Conservation (phyloP, 2,888 invertebrate genomes). For the Pediacus dermestoides region DNA sequence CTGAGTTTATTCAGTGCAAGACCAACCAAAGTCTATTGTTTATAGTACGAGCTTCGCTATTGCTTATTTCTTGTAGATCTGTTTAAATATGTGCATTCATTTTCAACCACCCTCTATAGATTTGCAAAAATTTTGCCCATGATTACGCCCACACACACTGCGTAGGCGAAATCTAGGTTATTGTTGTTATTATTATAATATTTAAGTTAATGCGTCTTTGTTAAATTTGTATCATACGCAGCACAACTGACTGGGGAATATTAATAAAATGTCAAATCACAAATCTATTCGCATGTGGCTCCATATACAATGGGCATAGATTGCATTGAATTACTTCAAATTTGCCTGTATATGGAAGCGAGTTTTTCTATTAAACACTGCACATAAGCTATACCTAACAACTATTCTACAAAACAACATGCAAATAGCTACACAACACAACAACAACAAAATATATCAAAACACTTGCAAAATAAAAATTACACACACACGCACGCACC, state of each 20-base stretch:
- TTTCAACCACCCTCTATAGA: constrained; percentile 1
- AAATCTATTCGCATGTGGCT: constrained; percentile 11
- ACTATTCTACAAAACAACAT: constrained; percentile 22
- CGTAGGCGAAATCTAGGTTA: constrained; percentile 32
- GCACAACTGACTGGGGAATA: too few relatives aligned
- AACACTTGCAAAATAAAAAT: constrained; percentile 16
- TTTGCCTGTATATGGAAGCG: constrained; percentile 10
- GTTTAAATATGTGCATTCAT: too few relatives aligned
- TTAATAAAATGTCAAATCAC: too few relatives aligned
- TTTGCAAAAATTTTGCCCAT: constrained; percentile 6
- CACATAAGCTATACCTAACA: constrained; percentile 18
- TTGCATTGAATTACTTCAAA: constrained; percentile 7
- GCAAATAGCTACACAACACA: constrained; percentile 23
- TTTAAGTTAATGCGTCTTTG: too few relatives aligned
- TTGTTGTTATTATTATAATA: too few relatives aligned
- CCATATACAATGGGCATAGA: constrained; percentile 9
- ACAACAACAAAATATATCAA: constrained; percentile 15
- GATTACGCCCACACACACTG: constrained; percentile 21
- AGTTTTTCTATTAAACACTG: constrained; percentile 8
- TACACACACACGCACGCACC: constrained; percentile 24
- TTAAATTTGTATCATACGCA: too few relatives aligned
- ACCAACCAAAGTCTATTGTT: too few relatives aligned
- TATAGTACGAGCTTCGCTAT: too few relatives aligned
- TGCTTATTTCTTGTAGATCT: too few relatives aligned
- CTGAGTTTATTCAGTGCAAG: constrained; percentile 30